Evolutionary conservation across 23 tunicate species (phyloP), one percentile per base, ranked within the genome.

Genomic region (Phallusia fumigata): DNA sequence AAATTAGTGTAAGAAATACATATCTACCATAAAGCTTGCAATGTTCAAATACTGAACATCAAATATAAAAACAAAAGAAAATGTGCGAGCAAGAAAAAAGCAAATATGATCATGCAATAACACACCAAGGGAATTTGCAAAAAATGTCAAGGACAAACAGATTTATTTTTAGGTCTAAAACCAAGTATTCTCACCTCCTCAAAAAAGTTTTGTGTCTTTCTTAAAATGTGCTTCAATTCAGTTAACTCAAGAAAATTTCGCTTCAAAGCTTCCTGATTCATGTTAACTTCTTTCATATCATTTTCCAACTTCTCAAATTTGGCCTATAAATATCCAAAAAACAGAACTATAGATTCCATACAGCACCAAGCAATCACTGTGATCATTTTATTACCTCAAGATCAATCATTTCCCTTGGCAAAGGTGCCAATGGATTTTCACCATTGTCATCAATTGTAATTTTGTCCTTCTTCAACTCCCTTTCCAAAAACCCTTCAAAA

Each of bases 141-240:
- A n/a, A n/a, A n/a, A n/a, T n/a, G n/a, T n/a, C n/a, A n/a, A n/a
- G n/a, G n/a, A n/a, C n/a, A n/a, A n/a, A n/a, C n/a, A n/a, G n/a
- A n/a, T n/a, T n/a, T n/a, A n/a, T n/a, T n/a, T n/a, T n/a, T n/a
- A n/a, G n/a, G n/a, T n/a, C n/a, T n/a, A n/a, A n/a, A 15, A 51
- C 58, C 16, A 58, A 2, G n/a, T 52, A 52, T n/a, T 53, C 82
- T 64, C 19, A 90, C 99, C 89, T 95, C 99, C 77, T 95, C 96
- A 76, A 95, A 95, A 76, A 95, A 95, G 64, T 73, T 90, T 84
- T 95, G 99, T 16, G 99, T 88, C 84, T 90, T 95, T 49, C 92
- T 86, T 36, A 95, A 81, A 72, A 95, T 90, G 36, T 95, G 96
- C 77, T 87, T 95, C 65, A 95, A 81, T 65, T 95, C 99, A 19